Evolutionary conservation across 2,888 invertebrate genomes (phyloP).

Genomic region (Aradus depressus): DNA sequence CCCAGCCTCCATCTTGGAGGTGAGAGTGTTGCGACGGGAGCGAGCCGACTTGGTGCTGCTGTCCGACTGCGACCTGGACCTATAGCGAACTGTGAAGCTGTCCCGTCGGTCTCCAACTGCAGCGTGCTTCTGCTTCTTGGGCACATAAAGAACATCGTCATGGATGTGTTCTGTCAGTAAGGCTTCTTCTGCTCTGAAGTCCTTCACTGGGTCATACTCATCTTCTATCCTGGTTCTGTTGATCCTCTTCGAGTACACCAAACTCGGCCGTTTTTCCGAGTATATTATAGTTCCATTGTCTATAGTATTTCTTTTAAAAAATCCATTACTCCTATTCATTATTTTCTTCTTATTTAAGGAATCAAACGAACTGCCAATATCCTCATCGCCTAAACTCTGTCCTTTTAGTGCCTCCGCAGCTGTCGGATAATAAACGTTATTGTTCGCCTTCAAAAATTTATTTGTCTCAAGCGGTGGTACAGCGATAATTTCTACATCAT

Average conservation of each 20-base stretch:
- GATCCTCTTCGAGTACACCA: slow-evolving; percentile 12
- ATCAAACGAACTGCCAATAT: slow-evolving; percentile 29
- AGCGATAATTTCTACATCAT: slow-evolving; percentile 33
- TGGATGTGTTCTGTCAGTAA: slow-evolving; percentile 37
- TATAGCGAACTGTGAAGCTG: slow-evolving; percentile 30
- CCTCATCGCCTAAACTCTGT: slow-evolving; percentile 34
- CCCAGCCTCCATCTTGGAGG: slow-evolving; percentile 42
- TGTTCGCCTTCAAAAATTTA: slow-evolving; percentile 47
- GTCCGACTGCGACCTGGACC: slow-evolving; percentile 23
- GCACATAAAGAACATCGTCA: slow-evolving; percentile 24
- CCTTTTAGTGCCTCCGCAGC: slow-evolving; percentile 57
- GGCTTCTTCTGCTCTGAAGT: slow-evolving; percentile 46
- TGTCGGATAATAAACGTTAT: slow-evolving; percentile 63
- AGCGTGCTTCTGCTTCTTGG: slow-evolving; percentile 17
- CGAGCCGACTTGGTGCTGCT: slow-evolving; percentile 30
- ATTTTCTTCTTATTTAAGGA: slow-evolving; percentile 22
- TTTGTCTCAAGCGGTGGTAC: slow-evolving; percentile 32
- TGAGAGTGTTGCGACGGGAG: slow-evolving; percentile 34
- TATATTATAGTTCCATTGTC: slow-evolving; percentile 5
- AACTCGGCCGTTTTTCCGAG: slow-evolving; percentile 19
- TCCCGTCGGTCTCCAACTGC: slow-evolving; percentile 32
- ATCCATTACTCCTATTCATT: background rate
- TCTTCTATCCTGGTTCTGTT: slow-evolving; percentile 45
- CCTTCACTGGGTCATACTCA: slow-evolving; percentile 40
- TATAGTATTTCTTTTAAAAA: background rate